Evolutionary conservation across 2,797 vertebrate genomes (phyloP).

Genomic region (Tragelaphus oryx): DNA sequence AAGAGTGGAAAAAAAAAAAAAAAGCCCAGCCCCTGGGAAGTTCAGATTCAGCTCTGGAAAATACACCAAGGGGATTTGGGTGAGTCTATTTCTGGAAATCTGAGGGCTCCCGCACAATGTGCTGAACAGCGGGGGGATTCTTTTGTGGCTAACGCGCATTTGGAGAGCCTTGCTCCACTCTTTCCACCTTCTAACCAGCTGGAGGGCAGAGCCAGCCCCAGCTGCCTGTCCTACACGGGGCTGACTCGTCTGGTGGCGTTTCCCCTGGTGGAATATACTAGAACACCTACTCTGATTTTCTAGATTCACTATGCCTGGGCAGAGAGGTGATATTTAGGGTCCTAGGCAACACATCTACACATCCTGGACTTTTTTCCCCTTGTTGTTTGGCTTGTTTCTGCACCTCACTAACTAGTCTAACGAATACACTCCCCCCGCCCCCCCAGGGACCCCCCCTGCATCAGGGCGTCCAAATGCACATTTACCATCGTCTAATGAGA

Average conservation of each 20-base stretch:
- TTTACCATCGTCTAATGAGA: not conserved
- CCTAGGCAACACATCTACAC: not conserved
- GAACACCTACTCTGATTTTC: not conserved
- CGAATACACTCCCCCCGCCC: not conserved
- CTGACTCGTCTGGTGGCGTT: not conserved
- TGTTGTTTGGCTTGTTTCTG: not conserved
- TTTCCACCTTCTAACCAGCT: conserved; percentile 22
- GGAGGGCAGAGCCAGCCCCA: not conserved
- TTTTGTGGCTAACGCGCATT: conserved; percentile 42
- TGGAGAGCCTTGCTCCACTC: not conserved
- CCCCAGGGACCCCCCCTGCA: not conserved
- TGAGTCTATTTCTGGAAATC: conserved; percentile 69
- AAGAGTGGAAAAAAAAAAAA: conserved; percentile 38
- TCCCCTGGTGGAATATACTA: not conserved
- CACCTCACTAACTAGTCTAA: not conserved
- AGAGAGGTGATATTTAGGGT: not conserved
- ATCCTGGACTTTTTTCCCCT: not conserved
- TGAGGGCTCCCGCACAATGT: conserved; percentile 31
- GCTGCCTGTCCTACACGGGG: not conserved
- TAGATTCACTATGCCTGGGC: not conserved
- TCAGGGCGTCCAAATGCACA: not conserved
- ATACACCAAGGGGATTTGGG: conserved; percentile 37
- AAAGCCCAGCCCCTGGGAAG: conserved; percentile 55
- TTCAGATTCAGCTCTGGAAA: conserved; percentile 52
- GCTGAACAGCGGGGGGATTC: conserved; percentile 49